Evolutionary conservation across 2,797 vertebrate species (phyloP).

Genomic region (Bufotes viridis): DNA sequence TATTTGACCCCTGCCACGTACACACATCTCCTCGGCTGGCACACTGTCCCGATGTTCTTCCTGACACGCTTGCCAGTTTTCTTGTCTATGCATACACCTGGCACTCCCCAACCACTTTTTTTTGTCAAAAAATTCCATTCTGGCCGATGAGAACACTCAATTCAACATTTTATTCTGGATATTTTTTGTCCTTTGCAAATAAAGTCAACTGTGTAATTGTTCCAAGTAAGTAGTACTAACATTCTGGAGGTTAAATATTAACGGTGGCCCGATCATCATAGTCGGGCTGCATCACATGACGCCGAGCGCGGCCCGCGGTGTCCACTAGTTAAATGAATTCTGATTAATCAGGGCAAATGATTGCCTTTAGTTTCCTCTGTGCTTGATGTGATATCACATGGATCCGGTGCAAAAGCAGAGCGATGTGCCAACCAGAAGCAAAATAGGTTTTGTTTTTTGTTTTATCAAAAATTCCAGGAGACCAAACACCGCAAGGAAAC

Average conservation of each 20-base stretch:
- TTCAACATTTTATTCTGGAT: neutral
- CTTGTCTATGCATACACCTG: neutral
- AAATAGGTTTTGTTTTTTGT: too few species aligned
- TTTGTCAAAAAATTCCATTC: neutral
- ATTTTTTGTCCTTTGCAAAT: neutral
- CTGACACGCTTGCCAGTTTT: neutral
- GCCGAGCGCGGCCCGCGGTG: neutral
- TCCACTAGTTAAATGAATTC: neutral
- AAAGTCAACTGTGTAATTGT: neutral
- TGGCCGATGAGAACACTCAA: neutral
- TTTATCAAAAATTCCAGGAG: too few species aligned
- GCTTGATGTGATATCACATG: neutral
- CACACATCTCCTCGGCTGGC: neutral
- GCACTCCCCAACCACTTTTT: neutral
- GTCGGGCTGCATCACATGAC: neutral
- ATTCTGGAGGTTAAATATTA: neutral
- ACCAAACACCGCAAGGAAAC: too few species aligned
- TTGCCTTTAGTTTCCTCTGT: neutral
- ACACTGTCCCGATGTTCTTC: neutral
- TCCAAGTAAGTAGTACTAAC: constrained; percentile 65
- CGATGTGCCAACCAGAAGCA: neutral
- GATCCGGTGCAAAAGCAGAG: neutral
- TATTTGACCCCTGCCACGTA: neutral
- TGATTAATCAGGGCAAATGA: constrained; percentile 45
- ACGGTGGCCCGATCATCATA: constrained; percentile 1